These are phyloP conservation scores for Pelecanus crispus DNA, from an alignment of 2,113 vertebrate genomes.

Conservation along the genomic window DNA sequence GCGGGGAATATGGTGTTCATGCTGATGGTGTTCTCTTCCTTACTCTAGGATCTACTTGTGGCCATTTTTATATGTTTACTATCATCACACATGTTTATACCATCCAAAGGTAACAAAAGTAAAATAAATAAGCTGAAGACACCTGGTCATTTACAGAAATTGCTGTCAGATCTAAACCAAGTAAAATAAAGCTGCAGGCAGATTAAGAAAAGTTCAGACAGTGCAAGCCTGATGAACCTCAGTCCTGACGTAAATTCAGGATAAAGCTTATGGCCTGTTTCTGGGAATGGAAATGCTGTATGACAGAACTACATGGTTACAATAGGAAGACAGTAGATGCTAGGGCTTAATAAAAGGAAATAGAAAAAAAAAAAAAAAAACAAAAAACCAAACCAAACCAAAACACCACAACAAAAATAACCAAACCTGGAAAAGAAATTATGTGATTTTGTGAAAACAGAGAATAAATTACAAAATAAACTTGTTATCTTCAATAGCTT, in stretches of 20 bases:
- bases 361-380: neutral
- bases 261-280: neutral
- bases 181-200: neutral
- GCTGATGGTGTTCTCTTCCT: neutral
- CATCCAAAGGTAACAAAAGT: neutral
- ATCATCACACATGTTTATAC: neutral
- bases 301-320: neutral
- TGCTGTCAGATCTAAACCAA: neutral
- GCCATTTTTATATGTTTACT: neutral
- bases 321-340: neutral
- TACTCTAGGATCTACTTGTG: neutral
- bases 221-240: neutral
- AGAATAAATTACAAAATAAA: neutral
- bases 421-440: neutral
- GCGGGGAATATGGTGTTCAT: neutral
- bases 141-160: neutral
- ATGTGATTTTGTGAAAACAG: neutral
- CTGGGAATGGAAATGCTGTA: neutral
- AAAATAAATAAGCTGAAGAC: neutral
- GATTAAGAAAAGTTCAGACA: neutral
- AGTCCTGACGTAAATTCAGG: neutral
- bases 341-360: neutral
- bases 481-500: neutral
- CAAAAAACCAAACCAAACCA: no score
- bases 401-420: neutral